phyloP scores from a whole-genome alignment of 2,113 vertebrate genomes.

The Lucifuga dentata region DNA sequence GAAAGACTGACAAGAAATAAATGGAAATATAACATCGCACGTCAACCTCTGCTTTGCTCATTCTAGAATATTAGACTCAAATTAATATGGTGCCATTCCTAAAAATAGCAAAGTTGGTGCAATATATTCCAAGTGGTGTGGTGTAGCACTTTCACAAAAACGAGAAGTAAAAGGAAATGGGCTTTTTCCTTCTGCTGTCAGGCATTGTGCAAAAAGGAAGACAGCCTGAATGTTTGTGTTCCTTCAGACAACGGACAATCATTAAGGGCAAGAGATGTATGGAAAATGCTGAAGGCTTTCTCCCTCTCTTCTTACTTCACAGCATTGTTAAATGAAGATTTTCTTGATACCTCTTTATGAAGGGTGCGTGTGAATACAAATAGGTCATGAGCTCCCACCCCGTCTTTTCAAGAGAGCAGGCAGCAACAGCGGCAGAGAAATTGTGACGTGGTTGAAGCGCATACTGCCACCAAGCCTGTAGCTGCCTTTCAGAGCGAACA shows the following conservation, averaged over 20 bases:
- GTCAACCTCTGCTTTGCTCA: too few species aligned
- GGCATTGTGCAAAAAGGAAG: neutral
- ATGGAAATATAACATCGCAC: too few species aligned
- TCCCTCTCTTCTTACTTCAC: slow-evolving; percentile 7
- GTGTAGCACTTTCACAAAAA: too few species aligned
- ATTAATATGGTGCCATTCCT: too few species aligned
- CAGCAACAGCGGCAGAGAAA: slow-evolving; percentile 68
- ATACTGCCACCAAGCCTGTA: slow-evolving; percentile 52
- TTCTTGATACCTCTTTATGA: slow-evolving; percentile 47
- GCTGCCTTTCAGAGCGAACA: slow-evolving; percentile 45
- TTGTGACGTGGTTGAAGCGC: slow-evolving; percentile 59
- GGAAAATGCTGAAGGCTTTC: neutral
- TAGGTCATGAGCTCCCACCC: slow-evolving; percentile 66
- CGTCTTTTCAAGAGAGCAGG: slow-evolving; percentile 45
- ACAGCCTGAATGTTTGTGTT: too few species aligned
- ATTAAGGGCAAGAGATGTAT: neutral
- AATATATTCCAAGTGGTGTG: too few species aligned
- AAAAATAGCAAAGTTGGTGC: too few species aligned
- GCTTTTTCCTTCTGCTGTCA: neutral
- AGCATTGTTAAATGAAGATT: slow-evolving; percentile 28
- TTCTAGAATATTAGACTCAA: too few species aligned
- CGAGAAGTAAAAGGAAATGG: neutral
- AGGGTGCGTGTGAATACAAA: slow-evolving; percentile 74
- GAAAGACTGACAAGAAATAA: neutral
- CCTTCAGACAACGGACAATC: neutral